Conservation (phyloP, 2,113 vertebrate genomes). For the Vidua chalybeata region DNA sequence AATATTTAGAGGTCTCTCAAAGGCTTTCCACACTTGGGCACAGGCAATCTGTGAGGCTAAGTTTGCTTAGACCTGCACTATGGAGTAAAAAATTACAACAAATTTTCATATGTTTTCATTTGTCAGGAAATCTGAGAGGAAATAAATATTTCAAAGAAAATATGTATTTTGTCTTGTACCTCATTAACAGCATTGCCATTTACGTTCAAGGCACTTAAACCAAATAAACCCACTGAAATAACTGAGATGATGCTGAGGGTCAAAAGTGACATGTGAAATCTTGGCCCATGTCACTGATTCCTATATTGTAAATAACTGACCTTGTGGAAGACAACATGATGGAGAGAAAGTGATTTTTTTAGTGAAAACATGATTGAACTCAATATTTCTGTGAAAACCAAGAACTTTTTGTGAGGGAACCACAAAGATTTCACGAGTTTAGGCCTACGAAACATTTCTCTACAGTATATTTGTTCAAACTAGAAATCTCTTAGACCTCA, state of each 20-base stretch:
- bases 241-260: background rate
- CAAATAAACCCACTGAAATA: background rate
- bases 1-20: background rate
- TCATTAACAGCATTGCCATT: background rate
- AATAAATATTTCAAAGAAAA: background rate
- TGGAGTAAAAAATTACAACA: background rate
- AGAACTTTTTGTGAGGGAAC: background rate
- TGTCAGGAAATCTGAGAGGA: background rate
- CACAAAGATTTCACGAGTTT: background rate
- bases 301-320: background rate
- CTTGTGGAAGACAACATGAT: background rate
- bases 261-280: background rate
- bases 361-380: background rate
- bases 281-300: background rate
- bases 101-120: background rate
- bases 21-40: background rate
- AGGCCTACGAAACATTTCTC: background rate
- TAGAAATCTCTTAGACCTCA: background rate
- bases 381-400: background rate
- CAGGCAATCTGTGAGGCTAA: background rate
- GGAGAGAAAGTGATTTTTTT: background rate
- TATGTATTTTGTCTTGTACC: background rate
- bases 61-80: background rate
- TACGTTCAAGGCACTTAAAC: background rate
- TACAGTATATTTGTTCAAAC: background rate